Conservation (phyloP, 2,113 vertebrate genomes). For the Urocitellus parryii region DNA sequence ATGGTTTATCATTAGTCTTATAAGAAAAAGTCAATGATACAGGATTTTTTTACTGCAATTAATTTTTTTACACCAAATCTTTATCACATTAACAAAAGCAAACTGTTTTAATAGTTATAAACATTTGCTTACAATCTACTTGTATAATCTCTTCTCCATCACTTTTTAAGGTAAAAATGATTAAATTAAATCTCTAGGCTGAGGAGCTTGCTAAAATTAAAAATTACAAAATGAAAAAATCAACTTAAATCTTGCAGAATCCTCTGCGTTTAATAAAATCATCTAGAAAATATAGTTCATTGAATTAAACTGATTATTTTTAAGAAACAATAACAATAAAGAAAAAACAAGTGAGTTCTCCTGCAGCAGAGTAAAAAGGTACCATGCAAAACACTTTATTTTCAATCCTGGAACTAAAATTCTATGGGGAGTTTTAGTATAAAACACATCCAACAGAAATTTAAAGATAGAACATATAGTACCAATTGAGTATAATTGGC, state of each 20-base stretch:
- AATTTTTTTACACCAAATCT: conserved; percentile 62
- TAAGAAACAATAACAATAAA: conserved; percentile 57
- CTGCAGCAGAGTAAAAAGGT: background rate
- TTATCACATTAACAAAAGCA: conserved; percentile 64
- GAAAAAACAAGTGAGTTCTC: background rate
- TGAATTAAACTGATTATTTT: conserved; percentile 55
- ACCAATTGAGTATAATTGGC: background rate
- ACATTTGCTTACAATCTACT: conserved; percentile 62
- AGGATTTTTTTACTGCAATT: conserved; percentile 70
- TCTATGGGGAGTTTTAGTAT: background rate
- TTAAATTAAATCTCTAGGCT: conserved; percentile 47
- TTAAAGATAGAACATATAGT: conserved; percentile 28
- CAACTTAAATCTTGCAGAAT: conserved; percentile 15
- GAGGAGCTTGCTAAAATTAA: conserved; percentile 55
- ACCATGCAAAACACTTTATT: background rate
- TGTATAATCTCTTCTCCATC: conserved; percentile 7
- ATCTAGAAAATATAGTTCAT: conserved; percentile 30
- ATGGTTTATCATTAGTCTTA: conserved; percentile 67
- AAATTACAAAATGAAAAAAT: conserved; percentile 57
- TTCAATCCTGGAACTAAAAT: conserved; percentile 39
- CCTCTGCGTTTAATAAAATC: conserved; percentile 36
- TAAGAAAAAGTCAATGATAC: conserved; percentile 62
- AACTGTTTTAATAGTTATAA: conserved; percentile 58
- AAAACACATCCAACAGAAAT: conserved; percentile 46
- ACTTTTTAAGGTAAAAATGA: conserved; percentile 57